Conservation (phyloP, 2,113 vertebrate species). For the Gnathonemus longibarbis region DNA sequence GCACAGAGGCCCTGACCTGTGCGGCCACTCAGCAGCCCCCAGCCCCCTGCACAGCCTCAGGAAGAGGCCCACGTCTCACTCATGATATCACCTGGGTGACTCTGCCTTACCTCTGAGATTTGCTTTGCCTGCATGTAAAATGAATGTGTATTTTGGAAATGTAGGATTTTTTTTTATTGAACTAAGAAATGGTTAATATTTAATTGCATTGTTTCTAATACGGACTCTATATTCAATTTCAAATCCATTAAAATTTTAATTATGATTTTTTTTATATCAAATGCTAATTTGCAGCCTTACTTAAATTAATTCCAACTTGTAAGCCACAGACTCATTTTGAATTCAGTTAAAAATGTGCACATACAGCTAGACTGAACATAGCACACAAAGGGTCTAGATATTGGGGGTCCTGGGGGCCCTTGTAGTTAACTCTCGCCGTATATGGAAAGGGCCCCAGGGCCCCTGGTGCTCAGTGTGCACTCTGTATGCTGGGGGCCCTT, state of each 20-base stretch:
- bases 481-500: too few species aligned
- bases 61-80: neutral
- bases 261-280: neutral
- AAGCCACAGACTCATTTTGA: neutral
- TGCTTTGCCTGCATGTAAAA: neutral
- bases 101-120: neutral
- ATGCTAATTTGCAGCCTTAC: neutral
- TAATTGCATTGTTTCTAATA: neutral
- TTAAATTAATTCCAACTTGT: neutral
- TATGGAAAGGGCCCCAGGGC: too few species aligned
- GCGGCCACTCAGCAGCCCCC: neutral
- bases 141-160: neutral
- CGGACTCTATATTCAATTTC: neutral
- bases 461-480: too few species aligned
- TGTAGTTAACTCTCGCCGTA: too few species aligned
- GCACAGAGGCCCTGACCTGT: neutral
- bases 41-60: neutral
- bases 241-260: neutral
- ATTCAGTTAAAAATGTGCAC: neutral
- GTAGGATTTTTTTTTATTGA: neutral
- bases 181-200: slow-evolving; percentile 1
- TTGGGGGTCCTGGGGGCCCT: too few species aligned
- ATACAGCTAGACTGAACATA: neutral
- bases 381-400: too few species aligned
- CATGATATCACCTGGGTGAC: neutral